phyloP scores from a whole-genome alignment of 37 sponge, comb jelly and placozoan genomes.

The Ianthella basta region DNA sequence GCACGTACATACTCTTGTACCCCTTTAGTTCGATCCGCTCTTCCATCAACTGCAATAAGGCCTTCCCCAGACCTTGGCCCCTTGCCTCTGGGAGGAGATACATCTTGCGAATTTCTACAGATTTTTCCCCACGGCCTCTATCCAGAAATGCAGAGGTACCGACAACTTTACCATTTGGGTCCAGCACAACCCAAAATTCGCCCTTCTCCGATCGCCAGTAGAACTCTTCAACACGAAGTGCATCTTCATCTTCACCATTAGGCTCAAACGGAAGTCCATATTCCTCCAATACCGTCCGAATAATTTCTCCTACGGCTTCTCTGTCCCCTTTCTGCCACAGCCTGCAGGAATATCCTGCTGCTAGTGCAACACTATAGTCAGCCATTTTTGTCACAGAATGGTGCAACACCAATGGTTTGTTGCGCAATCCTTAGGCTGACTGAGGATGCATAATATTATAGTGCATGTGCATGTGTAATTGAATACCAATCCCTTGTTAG shows the following conservation, averaged over 20 bases:
- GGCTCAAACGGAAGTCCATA: conserved; percentile 64
- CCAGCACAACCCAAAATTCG: conserved; percentile 63
- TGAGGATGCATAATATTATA: neutral
- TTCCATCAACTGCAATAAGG: conserved; percentile 54
- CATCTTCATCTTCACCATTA: conserved; percentile 46
- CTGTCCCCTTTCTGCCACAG: conserved; percentile 48
- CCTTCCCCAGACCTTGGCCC: conserved; percentile 59
- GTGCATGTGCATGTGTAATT: too few species aligned
- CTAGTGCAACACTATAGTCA: neutral
- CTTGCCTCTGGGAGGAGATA: conserved; percentile 59
- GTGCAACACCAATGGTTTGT: neutral
- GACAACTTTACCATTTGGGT: conserved; percentile 18
- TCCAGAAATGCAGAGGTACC: conserved; percentile 58
- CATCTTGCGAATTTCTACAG: conserved; percentile 68
- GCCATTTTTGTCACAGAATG: neutral
- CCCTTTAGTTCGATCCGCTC: conserved; percentile 45
- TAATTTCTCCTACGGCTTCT: conserved; percentile 25
- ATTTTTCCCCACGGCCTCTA: neutral
- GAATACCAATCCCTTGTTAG: too few species aligned
- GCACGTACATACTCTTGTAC: conserved; percentile 36
- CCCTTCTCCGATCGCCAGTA: conserved; percentile 34
- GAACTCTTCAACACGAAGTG: conserved; percentile 48
- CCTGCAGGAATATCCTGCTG: conserved; percentile 25
- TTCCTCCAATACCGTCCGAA: conserved; percentile 34
- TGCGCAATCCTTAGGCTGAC: conserved; percentile 3